Evolutionary conservation across 2,113 vertebrate species (phyloP).

Genomic region (Coryphaenoides rupestris): DNA sequence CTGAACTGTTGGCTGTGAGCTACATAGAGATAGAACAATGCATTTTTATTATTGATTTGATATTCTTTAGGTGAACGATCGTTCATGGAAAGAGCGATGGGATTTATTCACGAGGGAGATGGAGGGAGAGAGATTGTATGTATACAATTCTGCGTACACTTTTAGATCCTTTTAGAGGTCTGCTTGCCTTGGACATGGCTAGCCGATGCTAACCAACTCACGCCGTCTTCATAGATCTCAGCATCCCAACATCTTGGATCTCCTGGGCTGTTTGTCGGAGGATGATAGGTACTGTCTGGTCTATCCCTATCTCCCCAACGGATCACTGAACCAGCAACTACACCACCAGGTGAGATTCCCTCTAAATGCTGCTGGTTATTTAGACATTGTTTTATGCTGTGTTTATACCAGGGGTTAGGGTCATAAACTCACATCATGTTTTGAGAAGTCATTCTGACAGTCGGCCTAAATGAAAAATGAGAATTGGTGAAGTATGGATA

Average conservation of each 20-base stretch:
- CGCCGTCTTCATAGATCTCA: conserved; percentile 43
- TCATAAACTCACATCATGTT: too few species aligned
- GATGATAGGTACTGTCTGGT: conserved; percentile 65
- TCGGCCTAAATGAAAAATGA: too few species aligned
- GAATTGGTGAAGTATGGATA: too few species aligned
- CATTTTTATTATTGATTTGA: background rate
- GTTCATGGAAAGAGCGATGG: conserved; percentile 65
- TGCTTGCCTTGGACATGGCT: too few species aligned
- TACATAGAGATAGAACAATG: too few species aligned
- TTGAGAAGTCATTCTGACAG: too few species aligned
- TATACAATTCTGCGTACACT: background rate
- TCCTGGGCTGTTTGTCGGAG: conserved; percentile 64
- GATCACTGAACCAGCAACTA: conserved; percentile 70
- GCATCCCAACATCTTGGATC: conserved; percentile 70
- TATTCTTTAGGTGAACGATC: conserved; percentile 36
- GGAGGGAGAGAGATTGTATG: conserved; percentile 74
- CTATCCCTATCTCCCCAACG: conserved; percentile 69
- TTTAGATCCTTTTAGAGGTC: background rate
- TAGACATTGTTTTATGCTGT: too few species aligned
- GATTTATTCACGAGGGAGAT: conserved; percentile 72
- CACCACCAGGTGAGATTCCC: conserved; percentile 48
- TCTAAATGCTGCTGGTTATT: too few species aligned
- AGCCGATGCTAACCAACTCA: too few species aligned
- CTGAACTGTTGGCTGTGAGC: too few species aligned
- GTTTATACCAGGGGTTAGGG: too few species aligned